Base-by-base conservation (phyloP, 2,888 invertebrate species). In the Parnassius orleans region DNA sequence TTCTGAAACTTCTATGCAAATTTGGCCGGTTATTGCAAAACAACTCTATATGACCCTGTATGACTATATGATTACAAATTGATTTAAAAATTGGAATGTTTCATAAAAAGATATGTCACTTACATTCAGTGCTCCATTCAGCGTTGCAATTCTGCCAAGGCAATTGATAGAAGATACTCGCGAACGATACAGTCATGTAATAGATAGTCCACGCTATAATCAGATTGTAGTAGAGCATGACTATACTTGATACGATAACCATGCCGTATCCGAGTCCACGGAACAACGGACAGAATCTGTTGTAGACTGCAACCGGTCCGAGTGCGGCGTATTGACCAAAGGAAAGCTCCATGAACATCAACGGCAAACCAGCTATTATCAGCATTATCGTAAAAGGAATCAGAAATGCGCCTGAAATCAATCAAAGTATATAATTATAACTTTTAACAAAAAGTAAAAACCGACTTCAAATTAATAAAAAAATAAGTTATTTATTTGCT, bases 311-410 rank as follows among this genome's bases (percentile, higher is more conserved):
- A 14, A 96, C 95, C 0, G 96, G 96, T 10, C 95, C 95, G 60
- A 95, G 79, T 5, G 95, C 95, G 42, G 95, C 96, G 79, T 95
- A 97, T 80, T 97, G 97, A 0, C 97, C 97, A 66, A 97, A 94
- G 0, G 96, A 94, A n/a, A 96, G 87, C 80, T 97, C 96, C 94
- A 96, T 95, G 76, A 96, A 96, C 93, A 96, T 95, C 9, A 96
- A 92, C 41, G 96, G 96, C 60, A 96, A 87, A 9, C 96, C 96
- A 60, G 95, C 95, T 72, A 96, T 94, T 71, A 96, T 92, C 68
- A 97, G 92, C 95, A 96, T 95, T 65, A 96, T 92, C 63, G 95
- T 93, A 79, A 96, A 97, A 10, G 97, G 97, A 78, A 97, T 95
- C 24, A 97, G 93, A 83, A 97, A 97, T 46, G 96, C 96, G 60